Evolutionary conservation across 2,888 invertebrate genomes (phyloP).

Genomic region (Caenorhabditis sp.): DNA sequence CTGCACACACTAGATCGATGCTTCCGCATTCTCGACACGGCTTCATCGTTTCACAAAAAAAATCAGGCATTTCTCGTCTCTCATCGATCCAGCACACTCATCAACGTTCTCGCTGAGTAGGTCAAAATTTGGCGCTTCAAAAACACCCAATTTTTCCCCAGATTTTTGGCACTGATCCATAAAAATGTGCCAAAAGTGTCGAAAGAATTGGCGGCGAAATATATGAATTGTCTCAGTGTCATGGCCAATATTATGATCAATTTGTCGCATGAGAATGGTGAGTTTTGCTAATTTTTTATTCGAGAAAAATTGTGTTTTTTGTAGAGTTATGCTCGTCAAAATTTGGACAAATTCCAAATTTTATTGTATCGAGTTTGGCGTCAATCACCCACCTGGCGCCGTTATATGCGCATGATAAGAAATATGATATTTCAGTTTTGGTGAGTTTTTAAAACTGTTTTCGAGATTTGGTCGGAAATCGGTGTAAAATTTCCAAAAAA

Average conservation of each 20-base stretch:
- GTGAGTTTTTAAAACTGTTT: constrained; percentile 37
- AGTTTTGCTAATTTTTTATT: constrained; percentile 1
- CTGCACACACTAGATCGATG: constrained; percentile 56
- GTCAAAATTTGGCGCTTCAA: too few relatives aligned
- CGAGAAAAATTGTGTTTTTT: constrained; percentile 8
- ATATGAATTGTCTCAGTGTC: constrained; percentile 47
- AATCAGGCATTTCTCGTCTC: constrained; percentile 64
- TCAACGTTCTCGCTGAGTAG: constrained; percentile 54
- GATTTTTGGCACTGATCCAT: constrained; percentile 28
- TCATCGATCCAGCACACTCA: constrained; percentile 54
- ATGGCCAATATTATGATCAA: constrained; percentile 61
- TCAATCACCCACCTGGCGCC: constrained; percentile 54
- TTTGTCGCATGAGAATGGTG: constrained; percentile 63
- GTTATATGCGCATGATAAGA: constrained; percentile 46
- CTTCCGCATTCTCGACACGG: constrained; percentile 62
- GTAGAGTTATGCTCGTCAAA: constrained; percentile 60
- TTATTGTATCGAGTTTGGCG: constrained; percentile 49
- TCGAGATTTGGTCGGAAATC: background rate
- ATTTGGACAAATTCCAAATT: constrained; percentile 59
- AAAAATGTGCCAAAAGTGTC: constrained; percentile 13
- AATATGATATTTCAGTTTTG: constrained; percentile 62
- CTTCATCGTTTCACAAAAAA: constrained; percentile 58
- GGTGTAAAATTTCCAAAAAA: background rate
- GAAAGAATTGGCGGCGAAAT: constrained; percentile 24
- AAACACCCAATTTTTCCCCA: constrained; percentile 7